Percentiles rank a stretch among this genome's conserved stretches.
phyloP scores from a whole-genome alignment of 2,797 vertebrate species.

The Spinus olivaceus region DNA sequence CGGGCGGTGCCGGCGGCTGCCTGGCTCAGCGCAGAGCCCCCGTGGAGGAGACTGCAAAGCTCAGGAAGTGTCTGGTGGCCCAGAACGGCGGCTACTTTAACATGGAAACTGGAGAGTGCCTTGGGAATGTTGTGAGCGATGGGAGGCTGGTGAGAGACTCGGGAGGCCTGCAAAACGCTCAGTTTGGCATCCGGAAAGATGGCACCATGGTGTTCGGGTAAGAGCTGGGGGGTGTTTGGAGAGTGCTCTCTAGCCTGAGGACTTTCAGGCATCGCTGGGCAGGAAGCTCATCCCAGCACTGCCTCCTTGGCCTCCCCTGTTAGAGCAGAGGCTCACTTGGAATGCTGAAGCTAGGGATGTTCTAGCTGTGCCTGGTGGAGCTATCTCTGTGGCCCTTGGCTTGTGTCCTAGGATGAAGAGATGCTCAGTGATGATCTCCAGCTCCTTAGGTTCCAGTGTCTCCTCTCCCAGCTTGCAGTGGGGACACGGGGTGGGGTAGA shows the following conservation, averaged over 20 bases:
- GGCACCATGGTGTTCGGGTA: constrained; percentile 94
- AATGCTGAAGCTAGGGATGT: background rate
- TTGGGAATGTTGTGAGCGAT: constrained; percentile 89
- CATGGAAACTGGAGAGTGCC: constrained; percentile 64
- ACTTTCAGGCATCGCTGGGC: background rate
- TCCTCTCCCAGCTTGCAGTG: background rate
- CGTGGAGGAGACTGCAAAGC: constrained; percentile 79
- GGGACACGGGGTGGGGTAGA: background rate
- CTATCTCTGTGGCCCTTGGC: background rate
- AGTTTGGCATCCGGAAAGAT: constrained; percentile 91
- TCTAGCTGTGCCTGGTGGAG: background rate
- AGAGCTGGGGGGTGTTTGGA: constrained; percentile 37
- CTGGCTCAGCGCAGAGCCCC: constrained; percentile 19
- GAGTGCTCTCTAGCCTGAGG: background rate
- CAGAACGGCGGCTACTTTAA: constrained; percentile 92
- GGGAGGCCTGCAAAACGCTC: constrained; percentile 88
- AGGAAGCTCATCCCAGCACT: background rate
- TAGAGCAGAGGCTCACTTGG: background rate
- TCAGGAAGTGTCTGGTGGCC: constrained; percentile 81
- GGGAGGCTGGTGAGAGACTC: constrained; percentile 79
- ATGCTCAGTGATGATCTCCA: background rate
- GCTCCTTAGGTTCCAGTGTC: background rate
- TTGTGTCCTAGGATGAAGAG: background rate
- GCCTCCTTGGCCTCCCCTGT: background rate
- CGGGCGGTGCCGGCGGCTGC: constrained; percentile 82